phyloP scores from a whole-genome alignment of 2,797 vertebrate genomes.

The Lutra lutra region DNA sequence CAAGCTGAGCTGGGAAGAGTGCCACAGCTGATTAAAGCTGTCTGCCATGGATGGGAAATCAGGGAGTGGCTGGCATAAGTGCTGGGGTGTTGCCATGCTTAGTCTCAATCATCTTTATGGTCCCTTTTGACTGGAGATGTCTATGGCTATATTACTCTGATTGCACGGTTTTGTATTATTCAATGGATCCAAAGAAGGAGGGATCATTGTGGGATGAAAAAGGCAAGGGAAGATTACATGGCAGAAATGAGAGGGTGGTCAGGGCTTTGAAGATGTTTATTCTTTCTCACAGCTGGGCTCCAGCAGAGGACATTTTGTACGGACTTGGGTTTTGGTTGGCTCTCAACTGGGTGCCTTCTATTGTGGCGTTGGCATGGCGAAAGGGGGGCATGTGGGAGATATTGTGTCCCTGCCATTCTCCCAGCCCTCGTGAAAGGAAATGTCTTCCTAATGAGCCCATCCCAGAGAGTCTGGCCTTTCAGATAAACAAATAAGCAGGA shows the following conservation, averaged over 20 bases:
- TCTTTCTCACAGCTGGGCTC: slow-evolving; percentile 64
- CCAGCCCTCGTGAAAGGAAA: not conserved
- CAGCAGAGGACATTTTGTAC: slow-evolving; percentile 17
- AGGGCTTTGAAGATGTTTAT: slow-evolving; percentile 57
- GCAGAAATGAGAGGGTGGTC: not conserved
- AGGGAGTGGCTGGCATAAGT: not conserved
- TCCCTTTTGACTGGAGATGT: not conserved
- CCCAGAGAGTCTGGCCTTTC: slow-evolving; percentile 66
- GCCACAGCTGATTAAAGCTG: not conserved
- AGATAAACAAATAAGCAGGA: slow-evolving; percentile 70
- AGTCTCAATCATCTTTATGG: not conserved
- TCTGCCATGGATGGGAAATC: not conserved
- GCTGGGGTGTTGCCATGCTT: not conserved
- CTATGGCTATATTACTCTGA: not conserved
- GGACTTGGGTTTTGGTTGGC: not conserved
- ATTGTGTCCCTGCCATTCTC: not conserved
- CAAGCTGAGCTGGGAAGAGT: not conserved
- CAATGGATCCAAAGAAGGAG: not conserved
- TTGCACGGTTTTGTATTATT: not conserved
- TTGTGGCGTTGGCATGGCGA: slow-evolving; percentile 31
- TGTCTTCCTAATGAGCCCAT: slow-evolving; percentile 59
- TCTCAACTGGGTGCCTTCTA: not conserved
- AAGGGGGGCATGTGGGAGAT: not conserved
- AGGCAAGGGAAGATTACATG: not conserved
- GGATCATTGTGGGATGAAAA: not conserved